Base-by-base conservation (phyloP, 2,888 invertebrate species). In the Cataglyphis livida region DNA sequence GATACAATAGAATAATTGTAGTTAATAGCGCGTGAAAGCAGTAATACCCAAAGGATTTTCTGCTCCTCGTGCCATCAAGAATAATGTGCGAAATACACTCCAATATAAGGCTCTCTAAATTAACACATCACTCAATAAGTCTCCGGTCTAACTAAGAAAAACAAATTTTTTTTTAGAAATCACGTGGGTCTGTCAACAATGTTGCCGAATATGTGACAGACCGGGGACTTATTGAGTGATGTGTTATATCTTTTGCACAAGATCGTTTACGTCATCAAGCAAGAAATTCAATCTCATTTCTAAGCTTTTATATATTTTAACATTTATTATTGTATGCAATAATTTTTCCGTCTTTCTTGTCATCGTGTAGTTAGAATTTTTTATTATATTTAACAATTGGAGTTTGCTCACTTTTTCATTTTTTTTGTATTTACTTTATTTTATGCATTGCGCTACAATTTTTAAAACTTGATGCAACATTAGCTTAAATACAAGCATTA, bases 101-200 rank as follows among this genome's bases (percentile, higher is more conserved):
- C 75, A 73, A 68, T 51, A 64, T 76, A 83, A 85, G 66, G 62
- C 73, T 84, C 48, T 78, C 81, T 84, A 87, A 82, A 86, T 87
- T 21, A 21, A 21, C 21, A 21, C 21, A 21, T 21, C 21, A 21
- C 21, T 21, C 21, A 21, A 21, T 21, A 21, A 21, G 21, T 21
- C 21, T 21, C 21, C 21, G 21, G 21, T 21, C 21, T 21, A 21
- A 21, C 0, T 21, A 21, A 21, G 21, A 0, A 21, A 21, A 21
- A 21, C 21, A 21, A 21, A 21, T 21, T 21, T 21, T 21, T 21
- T 21, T 21, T 21, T 21, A 21, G 21, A 21, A 21, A 21, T 21
- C 21, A 21, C 21, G 21, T 21, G 21, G 21, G 21, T 21, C 21
- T 21, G 21, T 21, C 21, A 21, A 21, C 21, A 21, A 21, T 21